Conservation (phyloP, 2,888 invertebrate species). For the Synanthedon andrenaeformis region DNA sequence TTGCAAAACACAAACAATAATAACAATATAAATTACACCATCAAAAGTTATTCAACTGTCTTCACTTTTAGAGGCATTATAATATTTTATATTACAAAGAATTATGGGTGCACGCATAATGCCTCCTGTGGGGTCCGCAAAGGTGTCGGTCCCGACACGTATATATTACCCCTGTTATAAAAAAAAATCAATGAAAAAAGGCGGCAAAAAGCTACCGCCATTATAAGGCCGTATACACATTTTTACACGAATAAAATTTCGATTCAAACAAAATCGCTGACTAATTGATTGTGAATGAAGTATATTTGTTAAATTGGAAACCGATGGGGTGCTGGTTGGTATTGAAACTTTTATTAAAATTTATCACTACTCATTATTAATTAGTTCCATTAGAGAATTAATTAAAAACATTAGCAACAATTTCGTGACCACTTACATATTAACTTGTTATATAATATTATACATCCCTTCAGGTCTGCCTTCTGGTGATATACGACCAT, state of each 20-base stretch:
- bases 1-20: too few relatives aligned
- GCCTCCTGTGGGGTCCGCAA: slow-evolving; percentile 61
- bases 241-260: slow-evolving; percentile 46
- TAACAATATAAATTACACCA: too few relatives aligned
- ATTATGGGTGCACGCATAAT: slow-evolving; percentile 37
- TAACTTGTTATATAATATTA: too few relatives aligned
- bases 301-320: slow-evolving; percentile 40
- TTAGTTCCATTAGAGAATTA: neutral
- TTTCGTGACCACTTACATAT: too few relatives aligned
- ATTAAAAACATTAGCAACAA: neutral
- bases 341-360: neutral
- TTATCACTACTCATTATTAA: neutral
- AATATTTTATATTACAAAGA: slow-evolving; percentile 63
- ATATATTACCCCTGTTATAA: slow-evolving; percentile 60
- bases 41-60: neutral
- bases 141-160: slow-evolving; percentile 64
- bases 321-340: slow-evolving; percentile 27
- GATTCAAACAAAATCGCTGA: slow-evolving; percentile 51
- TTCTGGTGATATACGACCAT: too few relatives aligned
- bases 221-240: slow-evolving; percentile 31
- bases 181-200: slow-evolving; percentile 27
- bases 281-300: slow-evolving; percentile 58
- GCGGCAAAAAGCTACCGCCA: slow-evolving; percentile 51
- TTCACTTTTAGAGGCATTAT: slow-evolving; percentile 34
- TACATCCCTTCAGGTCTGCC: too few relatives aligned